phyloP scores from a whole-genome alignment of 1,140 invertebrate genomes.

The Mylabris phalerata region DNA sequence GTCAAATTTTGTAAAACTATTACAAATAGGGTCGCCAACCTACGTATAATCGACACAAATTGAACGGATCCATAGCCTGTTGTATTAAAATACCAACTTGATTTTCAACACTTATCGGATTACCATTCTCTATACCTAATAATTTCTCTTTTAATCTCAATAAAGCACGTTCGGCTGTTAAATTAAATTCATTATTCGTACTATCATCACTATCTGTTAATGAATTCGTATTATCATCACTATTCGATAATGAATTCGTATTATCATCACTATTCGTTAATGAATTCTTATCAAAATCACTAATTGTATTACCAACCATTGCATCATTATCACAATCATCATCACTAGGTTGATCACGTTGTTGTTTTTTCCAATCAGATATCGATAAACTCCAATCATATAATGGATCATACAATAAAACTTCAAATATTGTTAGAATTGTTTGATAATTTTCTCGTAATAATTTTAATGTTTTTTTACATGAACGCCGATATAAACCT shows the following conservation, averaged over 20 bases:
- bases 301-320: conserved; percentile 4
- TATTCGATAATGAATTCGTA: too few relatives aligned
- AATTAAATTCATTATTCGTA: conserved; percentile 30
- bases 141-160: conserved; percentile 74
- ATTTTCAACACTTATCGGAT: conserved; percentile 58
- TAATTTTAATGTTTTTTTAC: too few relatives aligned
- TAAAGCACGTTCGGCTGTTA: conserved; percentile 69
- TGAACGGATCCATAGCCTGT: too few relatives aligned
- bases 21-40: too few relatives aligned
- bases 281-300: neutral
- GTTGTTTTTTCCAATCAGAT: conserved; percentile 45
- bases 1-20: too few relatives aligned
- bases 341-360: conserved; percentile 46
- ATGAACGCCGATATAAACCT: too few relatives aligned
- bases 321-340: conserved; percentile 15
- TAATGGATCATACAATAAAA: conserved; percentile 88
- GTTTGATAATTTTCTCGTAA: too few relatives aligned
- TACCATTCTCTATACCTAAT: conserved; percentile 70
- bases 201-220: conserved; percentile 15
- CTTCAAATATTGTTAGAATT: conserved; percentile 82
- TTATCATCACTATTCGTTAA: conserved; percentile 18
- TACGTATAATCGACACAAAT: too few relatives aligned
- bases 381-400: conserved; percentile 76
- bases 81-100: conserved; percentile 81
- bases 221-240: too few relatives aligned